Evolutionary conservation across 2,888 invertebrate genomes (phyloP).

Genomic region (Hecatera dysodea): DNA sequence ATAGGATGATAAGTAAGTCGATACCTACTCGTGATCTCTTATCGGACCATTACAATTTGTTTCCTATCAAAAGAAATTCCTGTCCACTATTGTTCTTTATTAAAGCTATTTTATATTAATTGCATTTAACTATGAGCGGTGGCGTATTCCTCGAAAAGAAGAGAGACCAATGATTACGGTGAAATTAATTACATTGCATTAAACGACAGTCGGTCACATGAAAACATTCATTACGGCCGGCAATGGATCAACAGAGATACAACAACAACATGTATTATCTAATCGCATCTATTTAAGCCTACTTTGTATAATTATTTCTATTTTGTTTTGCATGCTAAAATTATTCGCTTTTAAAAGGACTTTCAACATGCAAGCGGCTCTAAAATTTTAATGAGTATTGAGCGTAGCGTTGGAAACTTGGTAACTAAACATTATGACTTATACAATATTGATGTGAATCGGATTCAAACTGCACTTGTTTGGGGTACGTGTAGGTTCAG

Average conservation of each 20-base stretch:
- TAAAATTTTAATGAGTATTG: conserved; percentile 59
- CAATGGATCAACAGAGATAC: conserved; percentile 67
- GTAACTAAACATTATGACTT: conserved; percentile 41
- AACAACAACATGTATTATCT: conserved; percentile 64
- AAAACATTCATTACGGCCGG: conserved; percentile 64
- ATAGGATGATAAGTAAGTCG: conserved; percentile 16
- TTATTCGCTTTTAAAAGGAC: conserved; percentile 60
- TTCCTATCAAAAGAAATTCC: conserved; percentile 38
- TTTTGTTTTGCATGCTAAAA: conserved; percentile 63
- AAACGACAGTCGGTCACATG: conserved; percentile 59
- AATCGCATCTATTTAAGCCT: conserved; percentile 64
- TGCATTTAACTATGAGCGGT: conserved; percentile 18
- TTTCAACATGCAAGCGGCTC: conserved; percentile 54
- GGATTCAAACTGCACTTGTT: conserved; percentile 15
- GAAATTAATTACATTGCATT: conserved; percentile 62
- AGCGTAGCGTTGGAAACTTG: conserved; percentile 44
- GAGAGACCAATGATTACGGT: conserved; percentile 34
- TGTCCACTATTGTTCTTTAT: conserved; percentile 40
- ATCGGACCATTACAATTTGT: conserved; percentile 49
- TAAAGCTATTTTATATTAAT: conserved; percentile 31
- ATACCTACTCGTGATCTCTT: conserved; percentile 37
- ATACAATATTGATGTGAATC: conserved; percentile 44
- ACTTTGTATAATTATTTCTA: conserved; percentile 63
- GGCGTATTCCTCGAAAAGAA: conserved; percentile 47
- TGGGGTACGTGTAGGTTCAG: background rate